Evolutionary conservation across 2,113 vertebrate genomes (phyloP), one percentile per base, ranked within the genome.

Genomic region (Cyanistes caeruleus): DNA sequence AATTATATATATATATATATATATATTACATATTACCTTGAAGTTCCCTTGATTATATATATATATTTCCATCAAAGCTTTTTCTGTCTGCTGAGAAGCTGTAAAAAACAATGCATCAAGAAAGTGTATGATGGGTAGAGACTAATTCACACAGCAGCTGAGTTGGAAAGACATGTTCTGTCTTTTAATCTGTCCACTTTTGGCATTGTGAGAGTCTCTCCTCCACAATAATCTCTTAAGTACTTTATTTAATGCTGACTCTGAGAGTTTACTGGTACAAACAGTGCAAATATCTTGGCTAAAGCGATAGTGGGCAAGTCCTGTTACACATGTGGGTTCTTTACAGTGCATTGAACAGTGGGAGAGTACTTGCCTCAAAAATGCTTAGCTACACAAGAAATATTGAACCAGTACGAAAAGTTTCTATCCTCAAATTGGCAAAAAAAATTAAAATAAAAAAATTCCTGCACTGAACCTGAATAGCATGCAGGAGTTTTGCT

Each of bases 181-280:
- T 84, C 83, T 92, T 96, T 82, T 79, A 62, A 74, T 90, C 67
- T 84, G n/a, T 43, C 51, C 72, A 35, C 69, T 79, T 93, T 67
- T 63, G 85, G 51, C 43, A 19, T 15, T 6, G 11, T 73, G 41
- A 41, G 86, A 88, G 77, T 37, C 59, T 88, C 22, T 79, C 72
- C 65, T 91, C 49, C 64, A 28, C 46, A 81, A 25, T 49, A 83
- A 81, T 82, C 41, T 95, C 60, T 75, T 60, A 87, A 90, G 33
- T 76, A 56, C 53, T 90, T 89, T 80, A 77, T 77, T 82, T 67
- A 24, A 53, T 37, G 89, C 87, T 90, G 90, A 28, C 51, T 55
- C 22, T 78, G 52, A 1, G 30, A 28, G 39, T 58, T 72, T 1
- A 2, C 15, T 35, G 56, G 72, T 88, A 76, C 60, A 90, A 90